These are phyloP conservation scores for Parochlus steinenii DNA, from an alignment of 2,888 invertebrate species.

Conservation along the genomic window DNA sequence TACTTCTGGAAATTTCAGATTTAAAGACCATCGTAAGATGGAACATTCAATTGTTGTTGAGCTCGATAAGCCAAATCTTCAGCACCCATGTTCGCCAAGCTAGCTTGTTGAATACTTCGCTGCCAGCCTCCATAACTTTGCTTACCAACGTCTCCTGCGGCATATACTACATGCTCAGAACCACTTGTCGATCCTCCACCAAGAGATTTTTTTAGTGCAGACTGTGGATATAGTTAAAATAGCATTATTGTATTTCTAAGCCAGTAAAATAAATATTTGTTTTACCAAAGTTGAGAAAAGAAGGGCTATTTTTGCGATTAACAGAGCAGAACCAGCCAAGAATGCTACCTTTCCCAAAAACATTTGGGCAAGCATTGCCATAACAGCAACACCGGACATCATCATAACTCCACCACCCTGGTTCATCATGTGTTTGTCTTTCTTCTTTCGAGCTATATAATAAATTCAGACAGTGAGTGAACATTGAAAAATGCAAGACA, in stretches of 20 bases:
- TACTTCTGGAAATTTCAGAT: no score
- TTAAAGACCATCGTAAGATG: no score
- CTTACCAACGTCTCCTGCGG: constrained; percentile 24
- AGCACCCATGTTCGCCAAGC: no score
- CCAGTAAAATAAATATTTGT: constrained; percentile 13
- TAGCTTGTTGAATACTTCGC: constrained; percentile 22
- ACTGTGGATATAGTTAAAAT: constrained; percentile 22
- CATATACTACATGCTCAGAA: constrained; percentile 38
- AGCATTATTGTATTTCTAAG: not conserved
- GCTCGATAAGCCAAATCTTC: constrained; percentile 8
- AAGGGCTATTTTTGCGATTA: constrained; percentile 48
- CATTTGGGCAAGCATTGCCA: constrained; percentile 46
- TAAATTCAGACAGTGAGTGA: constrained; percentile 13
- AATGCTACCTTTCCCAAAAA: constrained; percentile 50
- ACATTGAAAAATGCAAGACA: constrained; percentile 13
- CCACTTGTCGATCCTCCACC: constrained; percentile 32
- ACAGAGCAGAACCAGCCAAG: constrained; percentile 46
- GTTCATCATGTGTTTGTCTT: constrained; percentile 36
- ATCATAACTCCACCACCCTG: constrained; percentile 30
- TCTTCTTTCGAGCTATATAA: constrained; percentile 35
- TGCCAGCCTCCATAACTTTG: constrained; percentile 28
- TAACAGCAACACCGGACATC: constrained; percentile 35
- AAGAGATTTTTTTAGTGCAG: constrained; percentile 43
- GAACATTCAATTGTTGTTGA: no score
- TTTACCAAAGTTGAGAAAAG: constrained; percentile 38